These are phyloP conservation scores for Acipenser oxyrinchus DNA, from an alignment of 2,797 vertebrate species.

Conservation along the genomic window DNA sequence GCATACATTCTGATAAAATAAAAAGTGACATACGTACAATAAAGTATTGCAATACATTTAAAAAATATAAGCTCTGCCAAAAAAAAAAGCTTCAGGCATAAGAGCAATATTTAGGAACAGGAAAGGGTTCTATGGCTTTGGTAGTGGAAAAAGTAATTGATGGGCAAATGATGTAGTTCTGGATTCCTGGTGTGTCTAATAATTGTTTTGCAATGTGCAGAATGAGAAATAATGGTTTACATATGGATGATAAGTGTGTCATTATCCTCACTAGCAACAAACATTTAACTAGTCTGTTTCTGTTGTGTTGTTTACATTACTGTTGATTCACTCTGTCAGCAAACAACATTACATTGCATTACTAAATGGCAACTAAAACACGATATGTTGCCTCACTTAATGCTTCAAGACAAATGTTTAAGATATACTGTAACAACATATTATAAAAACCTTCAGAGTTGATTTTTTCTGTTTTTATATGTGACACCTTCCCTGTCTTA, in stretches of 20 bases:
- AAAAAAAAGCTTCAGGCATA: neutral
- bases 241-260: neutral
- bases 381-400: too few relatives aligned
- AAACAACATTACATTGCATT: too few relatives aligned
- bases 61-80: too few relatives aligned
- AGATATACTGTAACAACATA: too few relatives aligned
- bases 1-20: too few relatives aligned
- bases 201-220: constrained; percentile 2
- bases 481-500: too few relatives aligned
- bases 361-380: too few relatives aligned
- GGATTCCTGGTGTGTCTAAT: constrained; percentile 2
- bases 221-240: neutral
- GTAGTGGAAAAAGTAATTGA: constrained; percentile 2
- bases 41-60: too few relatives aligned
- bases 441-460: too few relatives aligned
- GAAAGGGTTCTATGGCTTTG: neutral
- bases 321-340: neutral
- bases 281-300: constrained; percentile 3
- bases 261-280: neutral
- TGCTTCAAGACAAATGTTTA: too few relatives aligned
- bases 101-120: neutral
- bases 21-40: too few relatives aligned
- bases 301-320: neutral
- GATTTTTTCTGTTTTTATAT: too few relatives aligned
- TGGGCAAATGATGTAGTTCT: neutral